phyloP scores from a whole-genome alignment of 2,113 vertebrate genomes.

The Cinclus mexicanus region DNA sequence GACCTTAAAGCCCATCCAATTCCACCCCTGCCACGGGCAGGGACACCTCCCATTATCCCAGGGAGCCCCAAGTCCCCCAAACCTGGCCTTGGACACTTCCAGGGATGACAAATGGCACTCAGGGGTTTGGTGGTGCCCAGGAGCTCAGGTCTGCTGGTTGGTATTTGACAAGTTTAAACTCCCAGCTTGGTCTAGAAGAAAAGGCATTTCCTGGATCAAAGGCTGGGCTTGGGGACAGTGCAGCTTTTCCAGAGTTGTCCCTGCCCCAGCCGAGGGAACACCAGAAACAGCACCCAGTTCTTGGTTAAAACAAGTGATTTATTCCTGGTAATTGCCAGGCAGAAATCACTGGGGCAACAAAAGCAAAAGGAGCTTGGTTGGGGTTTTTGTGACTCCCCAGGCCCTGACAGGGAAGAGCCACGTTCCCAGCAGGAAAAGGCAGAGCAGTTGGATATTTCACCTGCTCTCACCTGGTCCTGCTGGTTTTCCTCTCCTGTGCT shows the following conservation, averaged over 20 bases:
- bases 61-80: neutral
- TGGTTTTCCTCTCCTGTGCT: neutral
- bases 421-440: neutral
- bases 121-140: neutral
- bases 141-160: fast-evolving
- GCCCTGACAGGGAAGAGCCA: neutral
- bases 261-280: neutral
- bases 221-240: neutral
- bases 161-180: neutral
- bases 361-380: neutral
- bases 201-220: neutral
- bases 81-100: fast-evolving
- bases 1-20: neutral
- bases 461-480: neutral
- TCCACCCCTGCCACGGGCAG: neutral
- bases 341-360: neutral
- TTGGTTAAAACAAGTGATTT: neutral
- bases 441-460: neutral
- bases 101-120: neutral
- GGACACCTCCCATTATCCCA: neutral
- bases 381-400: neutral
- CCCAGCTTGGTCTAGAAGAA: neutral
- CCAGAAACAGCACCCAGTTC: neutral
- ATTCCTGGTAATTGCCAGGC: neutral
- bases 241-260: neutral